Evolutionary conservation across 2,797 vertebrate species (phyloP).

Genomic region (Gymnodraco acuticeps): DNA sequence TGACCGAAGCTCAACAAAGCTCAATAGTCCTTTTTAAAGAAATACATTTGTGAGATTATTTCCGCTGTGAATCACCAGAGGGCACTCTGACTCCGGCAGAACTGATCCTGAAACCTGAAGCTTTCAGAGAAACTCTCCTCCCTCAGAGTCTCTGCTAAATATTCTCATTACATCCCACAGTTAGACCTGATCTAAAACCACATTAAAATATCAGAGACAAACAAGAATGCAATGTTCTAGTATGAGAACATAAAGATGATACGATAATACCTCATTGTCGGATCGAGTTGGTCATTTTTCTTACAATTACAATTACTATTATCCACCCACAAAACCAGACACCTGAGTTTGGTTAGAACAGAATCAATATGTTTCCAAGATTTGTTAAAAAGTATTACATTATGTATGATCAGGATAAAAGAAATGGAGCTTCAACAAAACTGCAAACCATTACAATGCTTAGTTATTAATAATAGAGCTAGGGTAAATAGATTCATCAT

Average conservation of each 20-base stretch:
- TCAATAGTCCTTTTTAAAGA: not conserved
- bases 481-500: not conserved
- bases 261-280: no score
- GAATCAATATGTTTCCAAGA: no score
- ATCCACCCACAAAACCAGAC: no score
- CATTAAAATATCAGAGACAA: no score
- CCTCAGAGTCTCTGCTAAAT: not conserved
- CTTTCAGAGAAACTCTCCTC: not conserved
- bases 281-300: no score
- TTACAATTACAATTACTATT: no score
- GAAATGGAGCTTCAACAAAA: no score
- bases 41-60: not conserved
- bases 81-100: conserved; percentile 39
- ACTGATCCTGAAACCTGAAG: not conserved
- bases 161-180: not conserved
- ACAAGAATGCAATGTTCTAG: no score
- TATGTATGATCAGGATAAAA: not conserved
- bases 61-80: conserved; percentile 31
- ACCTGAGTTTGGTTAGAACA: no score
- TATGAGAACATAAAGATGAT: no score
- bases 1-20: no score
- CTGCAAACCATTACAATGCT: not conserved
- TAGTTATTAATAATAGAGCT: not conserved
- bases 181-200: not conserved
- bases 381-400: not conserved